Evolutionary conservation across 2,797 vertebrate species (phyloP), one percentile per base, ranked within the genome.

Genomic region (Myiotriccus ornatus): DNA sequence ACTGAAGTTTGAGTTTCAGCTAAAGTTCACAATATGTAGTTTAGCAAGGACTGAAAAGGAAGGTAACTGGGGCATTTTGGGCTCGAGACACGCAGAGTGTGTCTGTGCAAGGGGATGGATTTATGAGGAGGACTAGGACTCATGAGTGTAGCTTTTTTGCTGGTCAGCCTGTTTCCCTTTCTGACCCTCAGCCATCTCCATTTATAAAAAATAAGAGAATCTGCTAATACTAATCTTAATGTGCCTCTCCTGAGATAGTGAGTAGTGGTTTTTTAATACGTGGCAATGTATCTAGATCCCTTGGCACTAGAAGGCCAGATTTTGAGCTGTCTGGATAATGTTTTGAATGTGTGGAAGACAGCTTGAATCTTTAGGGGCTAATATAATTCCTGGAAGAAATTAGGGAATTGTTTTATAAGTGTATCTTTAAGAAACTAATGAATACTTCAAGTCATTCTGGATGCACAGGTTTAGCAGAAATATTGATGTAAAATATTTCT

Each of bases 311-410:
- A 68, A 55, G 11, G 16, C 2, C 44, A 28, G 12, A 12, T 25
- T 79, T 75, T 5, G 43, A 57, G 68, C 3, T 67, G 22, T 9
- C 85, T 57, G 65, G 53, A 4, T 52, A 32, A 41, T 6, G 4
- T 12, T 46, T 43, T 57, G 77, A 67, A 63, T 44, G 71, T 0
- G 1, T 1, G 10, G 22, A 17, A 32, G 0, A 3, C 1, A 43
- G 11, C 9, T 59, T 46, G 16, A 44, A 53, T 62, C 22, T 14
- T 23, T 27, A 37, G 44, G 47, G 28, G 14, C 8, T 64, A 35
- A 28, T 64, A 23, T 22, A 16, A 46, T 32, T 65, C 25, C 32
- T 21, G 64, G 30, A 94, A 25, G 9, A 34, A 83, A 35, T 0
- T 13, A 15, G 18, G 18, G 14, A 49, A 17, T 17, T 18, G 4